phyloP scores from a whole-genome alignment of 2,888 invertebrate species.

The Drosophila fungiperda region DNA sequence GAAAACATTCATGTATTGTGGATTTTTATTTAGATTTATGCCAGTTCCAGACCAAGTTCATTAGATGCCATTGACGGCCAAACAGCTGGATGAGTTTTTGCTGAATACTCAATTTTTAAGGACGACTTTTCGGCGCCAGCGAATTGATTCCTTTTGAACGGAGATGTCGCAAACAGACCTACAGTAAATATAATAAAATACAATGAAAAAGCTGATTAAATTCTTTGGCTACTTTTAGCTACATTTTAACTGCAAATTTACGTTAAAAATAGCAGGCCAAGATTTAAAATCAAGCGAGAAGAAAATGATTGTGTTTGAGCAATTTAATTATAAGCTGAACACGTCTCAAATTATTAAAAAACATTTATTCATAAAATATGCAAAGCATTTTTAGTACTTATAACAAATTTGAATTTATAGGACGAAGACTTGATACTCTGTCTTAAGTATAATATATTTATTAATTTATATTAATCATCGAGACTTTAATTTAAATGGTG shows the following conservation, averaged over 20 bases:
- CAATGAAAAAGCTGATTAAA: slow-evolving; percentile 15
- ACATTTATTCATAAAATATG: slow-evolving; percentile 34
- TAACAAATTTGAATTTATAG: accelerated
- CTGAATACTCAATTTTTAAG: slow-evolving; percentile 46
- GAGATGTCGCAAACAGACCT: slow-evolving; percentile 12
- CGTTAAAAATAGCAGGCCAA: neutral
- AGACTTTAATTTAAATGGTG: neutral
- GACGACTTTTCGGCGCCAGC: slow-evolving; percentile 47
- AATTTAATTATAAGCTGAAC: slow-evolving; percentile 21
- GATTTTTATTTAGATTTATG: slow-evolving; percentile 52
- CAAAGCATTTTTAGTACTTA: slow-evolving; percentile 20
- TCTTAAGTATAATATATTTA: neutral
- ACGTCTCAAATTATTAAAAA: slow-evolving; percentile 16
- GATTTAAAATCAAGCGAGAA: no score
- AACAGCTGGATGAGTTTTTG: slow-evolving; percentile 18
- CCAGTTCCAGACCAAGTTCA: slow-evolving; percentile 37
- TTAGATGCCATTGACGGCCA: slow-evolving; percentile 53
- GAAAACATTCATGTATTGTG: slow-evolving; percentile 9
- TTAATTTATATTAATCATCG: neutral
- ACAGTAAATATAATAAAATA: slow-evolving; percentile 4
- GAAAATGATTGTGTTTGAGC: slow-evolving; percentile 20
- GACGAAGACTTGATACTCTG: slow-evolving; percentile 16
- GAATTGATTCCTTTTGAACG: slow-evolving; percentile 32
- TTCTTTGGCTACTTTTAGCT: slow-evolving; percentile 7
- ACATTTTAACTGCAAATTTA: neutral